Evolutionary conservation across 2,113 vertebrate species (phyloP).

Genomic region (Macroglossus sobrinus): DNA sequence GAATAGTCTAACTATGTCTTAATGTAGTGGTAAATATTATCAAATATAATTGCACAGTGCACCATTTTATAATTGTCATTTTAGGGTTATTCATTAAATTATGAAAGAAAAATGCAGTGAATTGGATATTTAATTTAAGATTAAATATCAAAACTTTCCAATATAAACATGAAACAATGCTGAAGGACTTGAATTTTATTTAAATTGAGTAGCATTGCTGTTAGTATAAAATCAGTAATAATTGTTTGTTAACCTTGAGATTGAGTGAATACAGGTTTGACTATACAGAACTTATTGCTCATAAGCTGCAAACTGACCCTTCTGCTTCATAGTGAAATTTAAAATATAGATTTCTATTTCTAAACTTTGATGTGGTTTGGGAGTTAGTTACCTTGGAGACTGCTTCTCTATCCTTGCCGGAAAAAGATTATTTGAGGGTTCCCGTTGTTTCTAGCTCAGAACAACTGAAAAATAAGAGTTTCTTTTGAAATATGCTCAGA

Average conservation of each 20-base stretch:
- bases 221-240: background rate
- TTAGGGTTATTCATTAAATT: background rate
- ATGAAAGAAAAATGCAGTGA: background rate
- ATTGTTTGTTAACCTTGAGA: background rate
- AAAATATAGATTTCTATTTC: slow-evolving; percentile 26
- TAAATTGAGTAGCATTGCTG: background rate
- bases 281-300: background rate
- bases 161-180: background rate
- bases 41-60: background rate
- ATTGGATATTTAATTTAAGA: background rate
- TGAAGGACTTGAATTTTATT: background rate
- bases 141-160: background rate
- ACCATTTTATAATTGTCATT: background rate
- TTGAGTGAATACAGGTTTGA: background rate
- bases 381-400: slow-evolving; percentile 35
- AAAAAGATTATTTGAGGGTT: background rate
- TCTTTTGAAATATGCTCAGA: background rate
- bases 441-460: background rate
- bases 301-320: background rate
- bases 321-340: background rate
- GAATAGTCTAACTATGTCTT: background rate
- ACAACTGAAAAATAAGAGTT: slow-evolving; percentile 1
- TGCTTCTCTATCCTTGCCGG: background rate
- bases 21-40: background rate
- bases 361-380: slow-evolving; percentile 34